Evolutionary conservation across 2,797 vertebrate species (phyloP).

Genomic region (Microctenopoma lineatum): DNA sequence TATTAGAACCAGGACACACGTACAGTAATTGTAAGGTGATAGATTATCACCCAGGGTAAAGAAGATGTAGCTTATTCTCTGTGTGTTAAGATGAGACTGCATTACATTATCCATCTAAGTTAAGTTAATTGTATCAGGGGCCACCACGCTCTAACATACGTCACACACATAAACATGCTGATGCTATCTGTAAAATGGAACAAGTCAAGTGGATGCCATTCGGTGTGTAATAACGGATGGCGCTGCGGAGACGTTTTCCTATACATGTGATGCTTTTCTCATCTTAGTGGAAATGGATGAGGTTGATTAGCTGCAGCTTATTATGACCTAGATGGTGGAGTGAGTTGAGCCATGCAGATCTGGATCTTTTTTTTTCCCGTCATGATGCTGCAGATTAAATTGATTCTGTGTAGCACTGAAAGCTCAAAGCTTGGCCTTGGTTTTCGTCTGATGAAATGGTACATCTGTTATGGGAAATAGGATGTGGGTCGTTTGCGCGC

Average conservation of each 20-base stretch:
- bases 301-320: constrained; percentile 75
- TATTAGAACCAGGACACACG: constrained; percentile 48
- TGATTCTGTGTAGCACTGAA: constrained; percentile 66
- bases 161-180: constrained; percentile 60
- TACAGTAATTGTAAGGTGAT: constrained; percentile 69
- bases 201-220: constrained; percentile 41
- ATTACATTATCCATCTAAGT: constrained; percentile 67
- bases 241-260: constrained; percentile 34
- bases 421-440: constrained; percentile 72
- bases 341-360: constrained; percentile 54
- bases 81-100: constrained; percentile 57
- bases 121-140: constrained; percentile 68
- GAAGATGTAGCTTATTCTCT: constrained; percentile 62
- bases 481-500: constrained; percentile 22
- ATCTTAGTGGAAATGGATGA: constrained; percentile 69
- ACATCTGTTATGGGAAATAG: constrained; percentile 76
- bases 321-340: constrained; percentile 71
- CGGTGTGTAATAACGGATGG: constrained; percentile 11
- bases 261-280: constrained; percentile 53
- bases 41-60: constrained; percentile 63
- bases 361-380: constrained; percentile 73
- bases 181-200: constrained; percentile 63
- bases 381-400: constrained; percentile 78
- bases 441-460: constrained; percentile 77
- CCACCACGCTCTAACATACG: constrained; percentile 52